Conservation (phyloP, 2,113 vertebrate genomes). For the Genyomyrus donnyi region DNA sequence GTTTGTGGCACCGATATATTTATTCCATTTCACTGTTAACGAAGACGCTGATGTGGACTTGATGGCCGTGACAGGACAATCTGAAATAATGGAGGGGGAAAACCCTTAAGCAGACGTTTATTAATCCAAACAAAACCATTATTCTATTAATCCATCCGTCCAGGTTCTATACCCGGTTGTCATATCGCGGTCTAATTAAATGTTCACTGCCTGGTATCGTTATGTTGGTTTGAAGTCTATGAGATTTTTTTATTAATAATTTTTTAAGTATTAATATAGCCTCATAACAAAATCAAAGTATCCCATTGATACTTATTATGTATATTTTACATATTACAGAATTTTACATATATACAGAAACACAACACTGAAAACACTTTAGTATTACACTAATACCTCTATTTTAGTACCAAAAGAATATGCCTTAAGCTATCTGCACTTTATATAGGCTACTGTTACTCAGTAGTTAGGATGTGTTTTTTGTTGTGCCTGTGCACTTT, state of each 20-base stretch:
- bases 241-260: not conserved
- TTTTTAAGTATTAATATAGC: not conserved
- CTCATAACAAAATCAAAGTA: not conserved
- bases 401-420: too few species aligned
- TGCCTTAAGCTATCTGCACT: too few species aligned
- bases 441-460: too few species aligned
- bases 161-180: not conserved
- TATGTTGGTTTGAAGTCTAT: not conserved
- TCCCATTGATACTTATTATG: not conserved
- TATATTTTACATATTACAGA: not conserved
- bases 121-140: not conserved
- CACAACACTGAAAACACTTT: too few species aligned
- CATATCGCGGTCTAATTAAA: not conserved
- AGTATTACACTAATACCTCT: too few species aligned
- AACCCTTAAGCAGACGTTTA: not conserved
- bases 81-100: constrained; percentile 31
- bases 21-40: constrained; percentile 45
- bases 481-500: too few species aligned
- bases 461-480: too few species aligned
- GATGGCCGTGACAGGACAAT: constrained; percentile 45
- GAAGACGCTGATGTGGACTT: constrained; percentile 51
- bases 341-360: too few species aligned
- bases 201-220: not conserved
- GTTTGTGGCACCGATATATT: constrained; percentile 20
- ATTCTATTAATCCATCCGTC: not conserved